phyloP scores from a whole-genome alignment of 2,113 vertebrate species.

The Callocephalon fimbriatum region DNA sequence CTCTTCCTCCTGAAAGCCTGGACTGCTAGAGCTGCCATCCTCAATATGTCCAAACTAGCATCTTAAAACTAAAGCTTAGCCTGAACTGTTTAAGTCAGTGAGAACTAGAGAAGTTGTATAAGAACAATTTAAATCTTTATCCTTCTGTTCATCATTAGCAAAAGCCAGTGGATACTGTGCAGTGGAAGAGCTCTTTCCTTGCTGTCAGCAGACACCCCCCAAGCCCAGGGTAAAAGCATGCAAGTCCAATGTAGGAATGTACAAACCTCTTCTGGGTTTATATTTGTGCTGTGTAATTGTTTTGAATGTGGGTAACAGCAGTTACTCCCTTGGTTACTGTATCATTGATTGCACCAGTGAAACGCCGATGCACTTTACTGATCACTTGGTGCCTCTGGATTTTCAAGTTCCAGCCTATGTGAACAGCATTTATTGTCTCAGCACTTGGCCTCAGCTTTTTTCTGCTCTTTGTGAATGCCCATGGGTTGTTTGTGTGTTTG shows the following conservation, averaged over 20 bases:
- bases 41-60: neutral
- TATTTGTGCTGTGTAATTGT: conserved; percentile 55
- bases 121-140: neutral
- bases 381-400: conserved; percentile 29
- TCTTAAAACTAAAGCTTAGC: neutral
- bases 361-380: conserved; percentile 50
- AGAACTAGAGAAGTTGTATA: neutral
- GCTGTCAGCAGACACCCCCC: neutral
- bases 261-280: conserved; percentile 6
- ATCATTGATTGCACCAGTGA: conserved; percentile 52
- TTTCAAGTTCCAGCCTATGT: neutral
- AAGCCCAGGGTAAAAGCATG: neutral
- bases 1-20: neutral
- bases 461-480: neutral
- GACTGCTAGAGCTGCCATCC: neutral
- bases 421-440: neutral
- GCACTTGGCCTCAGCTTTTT: neutral
- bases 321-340: conserved; percentile 55
- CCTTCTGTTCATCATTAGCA: neutral
- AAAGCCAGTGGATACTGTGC: neutral
- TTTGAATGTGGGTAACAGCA: conserved; percentile 52
- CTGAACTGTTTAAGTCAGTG: neutral
- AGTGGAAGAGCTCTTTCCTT: neutral
- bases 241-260: neutral
- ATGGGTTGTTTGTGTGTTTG: neutral